Base-by-base conservation (phyloP, 2,888 invertebrate species). In the Agriotes lineatus region DNA sequence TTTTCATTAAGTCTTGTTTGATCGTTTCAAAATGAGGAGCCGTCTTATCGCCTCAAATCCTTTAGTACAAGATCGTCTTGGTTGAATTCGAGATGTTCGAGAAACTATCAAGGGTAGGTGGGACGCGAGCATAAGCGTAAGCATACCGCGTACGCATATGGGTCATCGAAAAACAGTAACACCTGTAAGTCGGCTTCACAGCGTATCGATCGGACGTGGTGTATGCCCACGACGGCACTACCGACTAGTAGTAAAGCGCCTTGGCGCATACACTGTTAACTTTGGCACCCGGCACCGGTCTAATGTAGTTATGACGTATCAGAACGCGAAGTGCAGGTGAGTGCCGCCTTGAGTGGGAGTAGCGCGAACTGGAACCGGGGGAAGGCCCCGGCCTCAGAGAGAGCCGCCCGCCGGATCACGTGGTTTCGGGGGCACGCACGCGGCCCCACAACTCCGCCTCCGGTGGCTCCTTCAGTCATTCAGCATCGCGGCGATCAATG, bases 351-450 rank as follows among this genome's bases (percentile, higher is more conserved):
- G 78, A 78, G 81, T 81, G 80, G 82, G 82, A 80, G 81, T 81
- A 78, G 71, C 78, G 75, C 75, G 73, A 72, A 78, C 73, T 77
- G 75, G 73, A 71, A 72, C 33, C 74, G 76, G 64, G 75, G 74
- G 76, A 71, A 75, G 77, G 78, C 77, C 76, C 74, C 76, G 75
- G 75, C 69, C 74, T 75, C 74, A 76, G 76, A 70, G 74, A 72
- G 74, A 68, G 76, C 76, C 75, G 77, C 75, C 79, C 78, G 80
- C 74, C 74, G 69, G 72, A 75, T 82, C 83, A 82, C 82, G 87
- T 79, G 88, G 88, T 75, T 86, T 84, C 73, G 87, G 87, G 87
- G 76, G 77, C 86, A 86, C 81, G 88, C 87, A 80, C 85, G 88
- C 72, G 87, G 87, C 78, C 84, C 75, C 82, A 85, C 70, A 82